Percentiles rank a stretch among this genome's conserved stretches.
Conservation (phyloP, 2,113 vertebrate species). For the Pomatostomus ruficeps region DNA sequence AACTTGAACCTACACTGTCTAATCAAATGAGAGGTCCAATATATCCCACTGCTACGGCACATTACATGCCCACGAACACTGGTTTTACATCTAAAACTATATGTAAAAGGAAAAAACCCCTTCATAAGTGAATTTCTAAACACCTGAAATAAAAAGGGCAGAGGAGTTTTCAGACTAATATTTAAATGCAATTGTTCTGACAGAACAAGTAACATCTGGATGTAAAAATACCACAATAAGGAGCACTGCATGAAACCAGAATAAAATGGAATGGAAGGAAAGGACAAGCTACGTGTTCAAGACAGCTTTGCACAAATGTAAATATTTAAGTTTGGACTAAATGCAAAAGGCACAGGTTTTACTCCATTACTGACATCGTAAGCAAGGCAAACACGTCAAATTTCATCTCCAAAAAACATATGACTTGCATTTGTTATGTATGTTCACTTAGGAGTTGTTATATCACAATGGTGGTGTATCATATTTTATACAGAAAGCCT, state of each 20-base stretch:
- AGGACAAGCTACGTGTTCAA: background rate
- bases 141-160: background rate
- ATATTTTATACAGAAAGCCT: background rate
- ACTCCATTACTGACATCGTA: background rate
- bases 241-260: background rate
- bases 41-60: background rate
- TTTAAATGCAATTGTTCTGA: background rate
- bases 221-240: background rate
- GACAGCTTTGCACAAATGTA: background rate
- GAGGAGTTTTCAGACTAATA: background rate
- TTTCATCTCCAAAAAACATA: background rate
- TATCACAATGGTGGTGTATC: background rate
- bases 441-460: background rate
- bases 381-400: background rate
- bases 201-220: background rate
- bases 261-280: background rate
- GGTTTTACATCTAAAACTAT: constrained; percentile 6
- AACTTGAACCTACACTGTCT: constrained; percentile 32
- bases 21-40: constrained; percentile 19
- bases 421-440: background rate
- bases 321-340: constrained; percentile 6
- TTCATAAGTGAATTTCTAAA: background rate
- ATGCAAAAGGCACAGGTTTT: background rate
- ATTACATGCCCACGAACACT: background rate
- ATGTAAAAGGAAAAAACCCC: background rate